Base-by-base conservation (phyloP, 2,797 vertebrate species). In the Takifugu ocellatus region DNA sequence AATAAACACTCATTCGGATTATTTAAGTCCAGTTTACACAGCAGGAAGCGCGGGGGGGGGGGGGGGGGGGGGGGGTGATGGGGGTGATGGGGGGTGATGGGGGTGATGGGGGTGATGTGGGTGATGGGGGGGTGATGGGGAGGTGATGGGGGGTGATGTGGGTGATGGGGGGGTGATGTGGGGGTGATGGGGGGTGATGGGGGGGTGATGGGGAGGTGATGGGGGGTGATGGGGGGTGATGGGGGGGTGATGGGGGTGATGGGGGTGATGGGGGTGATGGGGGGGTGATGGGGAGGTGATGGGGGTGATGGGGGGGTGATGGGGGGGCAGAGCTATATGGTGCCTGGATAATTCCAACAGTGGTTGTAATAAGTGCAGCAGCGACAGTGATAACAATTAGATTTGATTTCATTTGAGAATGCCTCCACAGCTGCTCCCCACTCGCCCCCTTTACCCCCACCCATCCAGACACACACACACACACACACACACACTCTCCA, bases 381-480 rank as follows among this genome's bases (percentile, higher is more conserved):
- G 88, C 87, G 87, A 90, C 90, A 90, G 88, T 93, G 91, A 91
- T 92, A 91, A 91, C 91, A 92, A 92, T 93, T 92, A 92, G 88
- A 92, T 93, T 92, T 92, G 87, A 92, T 92, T 92, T 92, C 88
- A 92, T 92, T 92, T 91, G 89, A 92, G 89, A 91, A 92, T 92
- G 90, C 90, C 89, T 91, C 87, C 91, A 90, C 90, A 92, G 90
- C 90, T 91, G 90, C 89, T 91, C 82, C 89, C 85, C 84, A 78
- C 83, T 85, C 81, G 79, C 88, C 90, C 81, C 79, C 73, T 75
- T 78, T 78, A 70, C 69, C 84, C 84, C 75, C 75, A 60, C 59
- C 71, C 54, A 36, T 26, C 5, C 25, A 33, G 5, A 33, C 31
- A 33, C 8, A 9, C 31, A 33, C 8, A 9, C 31, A 16, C 17